Evolutionary conservation across 2,888 invertebrate genomes (phyloP).

Genomic region (Palloptera scutellata): DNA sequence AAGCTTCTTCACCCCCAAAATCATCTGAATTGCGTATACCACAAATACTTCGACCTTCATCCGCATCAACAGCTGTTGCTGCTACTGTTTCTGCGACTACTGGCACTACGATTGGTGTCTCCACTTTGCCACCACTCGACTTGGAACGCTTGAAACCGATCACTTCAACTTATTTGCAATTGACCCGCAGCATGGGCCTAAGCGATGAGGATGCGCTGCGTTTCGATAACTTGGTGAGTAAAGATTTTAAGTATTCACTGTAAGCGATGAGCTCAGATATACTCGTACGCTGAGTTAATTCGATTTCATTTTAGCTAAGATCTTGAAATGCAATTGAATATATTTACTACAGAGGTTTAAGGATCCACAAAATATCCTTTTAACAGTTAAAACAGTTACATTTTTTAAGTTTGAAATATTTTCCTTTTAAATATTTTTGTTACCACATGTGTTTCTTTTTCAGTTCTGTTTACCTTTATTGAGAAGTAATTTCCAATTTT

Average conservation of each 20-base stretch:
- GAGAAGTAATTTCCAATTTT: no score
- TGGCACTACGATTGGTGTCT: no score
- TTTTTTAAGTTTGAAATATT: constrained; percentile 3
- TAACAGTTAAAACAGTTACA: background rate
- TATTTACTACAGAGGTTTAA: background rate
- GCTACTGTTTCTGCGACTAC: background rate
- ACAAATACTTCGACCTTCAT: constrained; percentile 17
- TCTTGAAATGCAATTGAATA: background rate
- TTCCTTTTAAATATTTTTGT: background rate
- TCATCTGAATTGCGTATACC: constrained; percentile 32
- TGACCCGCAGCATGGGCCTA: constrained; percentile 78
- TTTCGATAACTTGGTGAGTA: constrained; percentile 71
- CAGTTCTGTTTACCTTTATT: background rate
- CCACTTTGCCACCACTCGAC: constrained; percentile 51
- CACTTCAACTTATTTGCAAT: constrained; percentile 87
- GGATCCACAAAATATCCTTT: no score
- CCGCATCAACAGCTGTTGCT: background rate
- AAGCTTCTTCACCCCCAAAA: no score
- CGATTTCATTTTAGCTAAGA: no score
- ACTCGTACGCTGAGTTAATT: background rate
- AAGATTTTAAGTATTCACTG: constrained; percentile 62
- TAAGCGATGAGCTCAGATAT: constrained; percentile 36
- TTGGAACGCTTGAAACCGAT: constrained; percentile 77
- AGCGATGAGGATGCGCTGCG: constrained; percentile 70
- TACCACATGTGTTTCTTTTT: background rate